phyloP scores from a whole-genome alignment of 2,888 invertebrate species.

The Hipparchia semele region DNA sequence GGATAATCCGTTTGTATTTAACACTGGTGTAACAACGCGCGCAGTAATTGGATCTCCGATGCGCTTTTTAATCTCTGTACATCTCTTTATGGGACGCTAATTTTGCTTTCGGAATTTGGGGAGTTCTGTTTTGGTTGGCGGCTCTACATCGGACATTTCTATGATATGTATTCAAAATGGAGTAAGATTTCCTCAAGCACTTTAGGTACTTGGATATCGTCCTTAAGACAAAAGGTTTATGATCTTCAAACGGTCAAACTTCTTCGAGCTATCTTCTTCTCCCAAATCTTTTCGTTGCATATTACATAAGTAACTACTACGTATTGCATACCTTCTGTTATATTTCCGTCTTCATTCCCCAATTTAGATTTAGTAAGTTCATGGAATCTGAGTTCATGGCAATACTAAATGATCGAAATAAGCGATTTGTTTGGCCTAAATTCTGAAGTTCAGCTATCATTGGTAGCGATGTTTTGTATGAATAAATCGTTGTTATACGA shows the following conservation, averaged over 20 bases:
- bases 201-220: no score
- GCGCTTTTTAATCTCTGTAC: constrained; percentile 27
- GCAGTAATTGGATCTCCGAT: constrained; percentile 27
- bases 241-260: no score
- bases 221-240: no score
- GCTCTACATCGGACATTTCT: not conserved
- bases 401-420: not conserved
- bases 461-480: constrained; percentile 24
- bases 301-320: no score
- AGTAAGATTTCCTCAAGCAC: no score
- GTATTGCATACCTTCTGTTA: no score
- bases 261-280: no score
- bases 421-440: constrained; percentile 13
- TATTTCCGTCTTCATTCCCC: no score
- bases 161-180: not conserved
- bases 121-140: not conserved
- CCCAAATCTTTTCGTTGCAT: no score
- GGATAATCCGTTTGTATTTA: constrained; percentile 49
- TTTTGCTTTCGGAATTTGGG: constrained; percentile 15
- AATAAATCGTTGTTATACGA: constrained; percentile 32
- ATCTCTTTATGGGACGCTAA: constrained; percentile 28
- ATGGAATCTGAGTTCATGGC: not conserved
- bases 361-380: no score
- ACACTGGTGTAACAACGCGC: constrained; percentile 38
- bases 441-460: constrained; percentile 6